Percentiles rank a stretch among this genome's conserved stretches.
phyloP scores from a whole-genome alignment of 2,888 invertebrate species.

The Apantesis nais region DNA sequence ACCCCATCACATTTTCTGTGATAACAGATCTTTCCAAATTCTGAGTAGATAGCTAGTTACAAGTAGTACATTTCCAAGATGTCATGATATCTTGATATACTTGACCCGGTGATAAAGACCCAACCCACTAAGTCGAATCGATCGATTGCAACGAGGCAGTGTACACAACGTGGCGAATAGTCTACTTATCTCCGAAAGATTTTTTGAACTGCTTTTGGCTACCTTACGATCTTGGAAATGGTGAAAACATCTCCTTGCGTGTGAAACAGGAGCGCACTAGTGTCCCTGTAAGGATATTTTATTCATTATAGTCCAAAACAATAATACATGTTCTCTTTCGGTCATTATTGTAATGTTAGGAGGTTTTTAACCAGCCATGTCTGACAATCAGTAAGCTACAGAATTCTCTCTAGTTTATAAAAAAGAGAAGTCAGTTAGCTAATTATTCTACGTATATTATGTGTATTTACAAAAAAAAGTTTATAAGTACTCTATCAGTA shows the following conservation, averaged over 20 bases:
- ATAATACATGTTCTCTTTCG: not conserved
- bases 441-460: no score
- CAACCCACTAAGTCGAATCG: not conserved
- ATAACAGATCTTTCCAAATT: not conserved
- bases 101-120: slow-evolving; percentile 5
- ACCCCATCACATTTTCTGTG: not conserved
- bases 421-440: no score
- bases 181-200: not conserved
- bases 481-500: no score
- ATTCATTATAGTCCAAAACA: not conserved
- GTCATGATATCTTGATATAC: not conserved
- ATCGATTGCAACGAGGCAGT: not conserved
- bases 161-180: not conserved
- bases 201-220: not conserved
- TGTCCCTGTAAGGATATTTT: not conserved
- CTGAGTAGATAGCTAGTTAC: not conserved
- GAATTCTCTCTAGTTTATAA: no score
- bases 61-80: not conserved
- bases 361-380: no score
- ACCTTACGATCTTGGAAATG: no score
- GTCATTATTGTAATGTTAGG: no score
- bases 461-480: no score
- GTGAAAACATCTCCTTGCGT: no score
- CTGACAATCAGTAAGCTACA: no score
- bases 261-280: no score